Base-by-base conservation (phyloP, 2,113 vertebrate genomes). In the Xiphophorus hellerii region DNA sequence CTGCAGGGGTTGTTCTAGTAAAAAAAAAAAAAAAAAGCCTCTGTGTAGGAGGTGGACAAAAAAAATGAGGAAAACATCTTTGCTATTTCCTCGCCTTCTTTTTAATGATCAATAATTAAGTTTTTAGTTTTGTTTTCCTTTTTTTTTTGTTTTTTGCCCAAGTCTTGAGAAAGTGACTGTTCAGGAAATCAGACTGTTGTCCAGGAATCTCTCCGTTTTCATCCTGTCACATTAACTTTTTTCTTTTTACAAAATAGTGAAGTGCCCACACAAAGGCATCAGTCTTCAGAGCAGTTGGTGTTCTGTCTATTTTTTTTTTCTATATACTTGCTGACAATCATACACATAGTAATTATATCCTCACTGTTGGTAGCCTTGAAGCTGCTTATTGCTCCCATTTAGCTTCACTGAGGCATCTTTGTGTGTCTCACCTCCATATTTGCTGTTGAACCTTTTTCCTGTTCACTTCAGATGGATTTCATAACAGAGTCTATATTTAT, bases 341-440 rank as follows among this genome's bases (percentile, higher is more conserved):
- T 10, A 20, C 15, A 54, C 51, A 54, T n/a, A 25, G n/a, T 54
- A 25, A 9, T 25, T 58, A n/a, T n/a, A 58, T n/a, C 25, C 22
- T 58, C 7, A 42, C 44, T 10, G 5, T n/a, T 58, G 17, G 51
- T 58, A n/a, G 25, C 51, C 22, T n/a, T 8, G n/a, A 39, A 69
- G 9, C 25, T 31, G 5, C 48, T 25, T 15, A 81, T 77, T 71
- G 39, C 77, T 71, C 31, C 72, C 62, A 77, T 73, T 44, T 73
- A 66, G 60, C 87, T 39, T 5, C 88, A 93, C 92, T 93, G 87
- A 79, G 67, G 66, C 65, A 67, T 72, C 92, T 87, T 91, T 94
- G 87, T 94, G 54, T 62, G 58, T 76, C 27, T 22, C 58, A 60
- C 39, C 74, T 69, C 76, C 64, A 62, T 39, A 79, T 65, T 74